Percentiles rank a stretch among this genome's conserved stretches.
Evolutionary conservation across 2,797 vertebrate species (phyloP).

Genomic region (Coilia nasus): DNA sequence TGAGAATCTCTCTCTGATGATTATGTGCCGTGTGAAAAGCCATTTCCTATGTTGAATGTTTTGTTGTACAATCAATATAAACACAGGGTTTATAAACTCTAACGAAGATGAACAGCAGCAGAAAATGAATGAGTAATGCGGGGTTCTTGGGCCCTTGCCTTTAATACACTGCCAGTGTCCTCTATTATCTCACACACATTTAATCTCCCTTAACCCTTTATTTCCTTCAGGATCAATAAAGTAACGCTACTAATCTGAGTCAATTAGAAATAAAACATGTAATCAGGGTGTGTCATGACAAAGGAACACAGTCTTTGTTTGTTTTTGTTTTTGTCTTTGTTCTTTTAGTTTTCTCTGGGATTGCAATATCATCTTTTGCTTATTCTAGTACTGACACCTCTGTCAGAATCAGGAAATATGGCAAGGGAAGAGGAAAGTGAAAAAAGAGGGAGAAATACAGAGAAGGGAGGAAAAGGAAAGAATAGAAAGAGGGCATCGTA

Average conservation of each 20-base stretch:
- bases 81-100: neutral
- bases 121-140: neutral
- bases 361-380: neutral
- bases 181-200: neutral
- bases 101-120: neutral
- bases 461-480: neutral
- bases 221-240: too few relatives aligned
- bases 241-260: too few relatives aligned
- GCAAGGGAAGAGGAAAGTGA: neutral
- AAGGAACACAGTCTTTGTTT: neutral
- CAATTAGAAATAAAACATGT: neutral
- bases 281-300: neutral
- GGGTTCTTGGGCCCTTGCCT: neutral
- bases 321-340: too few relatives aligned
- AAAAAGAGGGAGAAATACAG: neutral
- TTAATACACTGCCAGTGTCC: neutral
- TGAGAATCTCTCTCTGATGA: constrained; percentile 24
- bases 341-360: neutral
- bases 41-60: neutral
- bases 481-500: neutral
- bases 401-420: neutral
- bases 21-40: constrained; percentile 13
- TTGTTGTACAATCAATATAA: neutral
- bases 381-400: too few relatives aligned
- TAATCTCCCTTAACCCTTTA: too few relatives aligned